Conservation (phyloP, 1,140 invertebrate genomes). For the Cydia amplana region DNA sequence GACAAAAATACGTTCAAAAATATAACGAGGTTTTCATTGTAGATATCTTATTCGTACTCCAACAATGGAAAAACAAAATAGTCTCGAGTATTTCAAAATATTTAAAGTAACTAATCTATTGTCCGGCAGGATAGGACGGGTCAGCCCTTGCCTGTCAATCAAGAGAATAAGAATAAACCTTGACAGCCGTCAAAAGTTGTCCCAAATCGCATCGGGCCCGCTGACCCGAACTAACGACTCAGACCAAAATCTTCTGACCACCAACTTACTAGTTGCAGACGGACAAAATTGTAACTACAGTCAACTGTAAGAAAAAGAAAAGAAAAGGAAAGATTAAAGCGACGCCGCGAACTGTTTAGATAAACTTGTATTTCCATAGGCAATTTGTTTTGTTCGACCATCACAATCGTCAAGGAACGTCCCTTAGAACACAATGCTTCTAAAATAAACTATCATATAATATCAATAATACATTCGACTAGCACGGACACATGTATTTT, state of each 20-base stretch:
- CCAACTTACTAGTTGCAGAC: constrained; percentile 4
- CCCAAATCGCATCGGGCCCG: constrained; percentile 74
- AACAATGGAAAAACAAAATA: constrained; percentile 22
- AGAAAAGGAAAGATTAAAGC: not conserved
- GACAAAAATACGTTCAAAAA: not conserved
- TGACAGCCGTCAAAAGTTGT: constrained; percentile 74
- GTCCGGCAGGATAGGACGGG: constrained; percentile 20
- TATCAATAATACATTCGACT: constrained; percentile 76
- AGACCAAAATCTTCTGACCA: constrained; percentile 68
- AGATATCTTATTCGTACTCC: not conserved
- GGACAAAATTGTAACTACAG: not conserved
- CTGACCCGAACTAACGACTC: constrained; percentile 74
- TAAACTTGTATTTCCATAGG: constrained; percentile 11
- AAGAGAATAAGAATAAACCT: constrained; percentile 65
- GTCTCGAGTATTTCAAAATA: constrained; percentile 24
- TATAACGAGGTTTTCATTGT: not conserved
- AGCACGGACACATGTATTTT: constrained; percentile 76
- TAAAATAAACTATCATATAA: constrained; percentile 79
- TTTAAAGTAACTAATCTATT: constrained; percentile 26
- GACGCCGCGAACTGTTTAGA: not conserved
- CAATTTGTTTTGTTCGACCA: constrained; percentile 61
- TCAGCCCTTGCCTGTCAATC: constrained; percentile 58
- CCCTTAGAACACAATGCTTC: constrained; percentile 56
- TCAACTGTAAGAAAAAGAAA: not conserved
- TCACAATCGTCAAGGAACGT: constrained; percentile 41